These are phyloP conservation scores for Chionoecetes opilio DNA, from an alignment of 1,140 invertebrate species.

Conservation along the genomic window DNA sequence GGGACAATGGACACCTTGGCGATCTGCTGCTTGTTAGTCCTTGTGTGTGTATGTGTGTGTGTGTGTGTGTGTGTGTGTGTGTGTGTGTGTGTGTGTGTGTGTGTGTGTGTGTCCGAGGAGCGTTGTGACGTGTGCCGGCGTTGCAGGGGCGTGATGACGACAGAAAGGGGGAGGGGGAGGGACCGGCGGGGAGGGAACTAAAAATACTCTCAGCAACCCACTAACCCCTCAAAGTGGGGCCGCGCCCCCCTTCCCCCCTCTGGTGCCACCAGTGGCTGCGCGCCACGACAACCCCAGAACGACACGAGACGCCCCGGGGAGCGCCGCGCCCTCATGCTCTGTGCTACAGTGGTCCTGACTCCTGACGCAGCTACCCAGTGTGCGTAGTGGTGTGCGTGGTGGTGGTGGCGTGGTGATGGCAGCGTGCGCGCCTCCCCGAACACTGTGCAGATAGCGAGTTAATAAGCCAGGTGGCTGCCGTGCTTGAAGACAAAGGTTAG, in stretches of 20 bases:
- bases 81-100: conserved; percentile 51
- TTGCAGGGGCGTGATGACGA: background rate
- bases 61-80: conserved; percentile 38
- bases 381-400: background rate
- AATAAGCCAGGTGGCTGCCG: conserved; percentile 70
- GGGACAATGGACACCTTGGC: too few relatives aligned
- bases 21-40: too few relatives aligned
- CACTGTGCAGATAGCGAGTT: conserved; percentile 69
- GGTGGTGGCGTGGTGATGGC: conserved; percentile 43
- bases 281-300: conserved; percentile 51
- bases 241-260: background rate
- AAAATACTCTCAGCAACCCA: conserved; percentile 68
- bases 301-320: conserved; percentile 48
- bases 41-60: too few relatives aligned
- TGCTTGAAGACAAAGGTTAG: conserved; percentile 69
- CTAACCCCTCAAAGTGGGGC: conserved; percentile 67
- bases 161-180: background rate
- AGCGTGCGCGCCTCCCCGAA: background rate
- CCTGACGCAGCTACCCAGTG: background rate
- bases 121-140: background rate
- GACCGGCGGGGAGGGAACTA: background rate
- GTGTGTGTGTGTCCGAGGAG: background rate
- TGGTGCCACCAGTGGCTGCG: background rate
- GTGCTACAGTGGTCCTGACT: background rate
- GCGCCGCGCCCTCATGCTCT: background rate